phyloP scores from a whole-genome alignment of 2,797 vertebrate species.

The Scleropages formosus region DNA sequence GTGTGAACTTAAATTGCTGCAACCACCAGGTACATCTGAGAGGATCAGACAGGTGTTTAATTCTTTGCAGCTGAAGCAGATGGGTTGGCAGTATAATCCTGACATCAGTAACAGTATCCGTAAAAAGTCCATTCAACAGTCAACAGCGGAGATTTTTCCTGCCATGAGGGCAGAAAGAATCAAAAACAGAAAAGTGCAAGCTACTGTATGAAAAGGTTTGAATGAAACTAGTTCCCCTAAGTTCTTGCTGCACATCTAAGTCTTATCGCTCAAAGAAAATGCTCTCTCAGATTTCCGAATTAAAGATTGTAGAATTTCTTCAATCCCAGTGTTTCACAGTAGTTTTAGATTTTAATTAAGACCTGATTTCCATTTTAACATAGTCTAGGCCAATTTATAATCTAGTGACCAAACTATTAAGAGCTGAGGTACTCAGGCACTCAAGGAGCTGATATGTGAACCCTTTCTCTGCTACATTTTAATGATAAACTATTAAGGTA shows the following conservation, averaged over 20 bases:
- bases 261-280: not conserved
- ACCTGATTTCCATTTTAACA: no score
- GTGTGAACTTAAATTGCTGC: not conserved
- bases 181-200: conserved; percentile 5
- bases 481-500: no score
- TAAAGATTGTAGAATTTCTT: no score
- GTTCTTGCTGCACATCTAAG: not conserved
- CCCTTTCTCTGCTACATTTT: no score
- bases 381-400: not conserved
- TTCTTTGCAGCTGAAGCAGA: not conserved
- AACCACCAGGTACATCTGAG: not conserved
- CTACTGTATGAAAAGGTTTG: not conserved
- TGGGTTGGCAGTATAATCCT: not conserved
- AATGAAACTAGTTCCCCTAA: not conserved
- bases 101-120: no score
- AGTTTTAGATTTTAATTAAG: no score
- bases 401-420: not conserved
- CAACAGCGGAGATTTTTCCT: no score
- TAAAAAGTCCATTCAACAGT: no score
- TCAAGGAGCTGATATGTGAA: no score
- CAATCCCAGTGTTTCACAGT: no score
- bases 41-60: conserved; percentile 7
- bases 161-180: not conserved
- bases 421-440: not conserved
- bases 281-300: not conserved